These are phyloP conservation scores for Ophion ventricosus DNA, from an alignment of 2,888 invertebrate species.

Conservation along the genomic window DNA sequence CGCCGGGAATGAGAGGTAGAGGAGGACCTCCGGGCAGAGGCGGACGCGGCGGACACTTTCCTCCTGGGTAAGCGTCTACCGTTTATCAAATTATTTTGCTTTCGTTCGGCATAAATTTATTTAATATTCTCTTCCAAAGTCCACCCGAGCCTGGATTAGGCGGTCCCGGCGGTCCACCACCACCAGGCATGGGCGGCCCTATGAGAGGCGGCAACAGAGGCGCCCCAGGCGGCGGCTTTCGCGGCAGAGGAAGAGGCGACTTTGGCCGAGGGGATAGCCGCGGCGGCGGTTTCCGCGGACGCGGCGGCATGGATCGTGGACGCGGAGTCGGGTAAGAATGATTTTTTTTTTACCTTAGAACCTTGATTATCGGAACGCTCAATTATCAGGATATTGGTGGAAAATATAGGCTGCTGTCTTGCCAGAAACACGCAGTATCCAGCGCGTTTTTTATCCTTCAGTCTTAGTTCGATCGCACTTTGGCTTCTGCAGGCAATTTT, in stretches of 20 bases:
- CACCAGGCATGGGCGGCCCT: constrained; percentile 78
- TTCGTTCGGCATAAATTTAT: background rate
- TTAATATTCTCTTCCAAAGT: constrained; percentile 64
- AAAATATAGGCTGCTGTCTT: too few relatives aligned
- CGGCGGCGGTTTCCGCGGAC: constrained; percentile 79
- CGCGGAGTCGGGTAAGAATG: constrained; percentile 74
- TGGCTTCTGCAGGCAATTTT: too few relatives aligned
- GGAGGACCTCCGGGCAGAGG: constrained; percentile 81
- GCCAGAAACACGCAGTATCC: too few relatives aligned
- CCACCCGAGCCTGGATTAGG: constrained; percentile 79
- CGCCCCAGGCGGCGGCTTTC: constrained; percentile 75
- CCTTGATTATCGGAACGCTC: too few relatives aligned
- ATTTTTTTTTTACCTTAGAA: background rate
- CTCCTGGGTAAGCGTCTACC: constrained; percentile 76
- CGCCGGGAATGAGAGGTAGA: constrained; percentile 79
- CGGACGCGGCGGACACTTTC: constrained; percentile 80
- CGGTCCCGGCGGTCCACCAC: constrained; percentile 77
- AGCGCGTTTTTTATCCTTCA: too few relatives aligned
- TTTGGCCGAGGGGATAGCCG: constrained; percentile 83
- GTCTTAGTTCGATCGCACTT: too few relatives aligned
- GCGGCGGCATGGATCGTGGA: constrained; percentile 83
- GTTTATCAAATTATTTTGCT: background rate
- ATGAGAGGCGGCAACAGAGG: constrained; percentile 78
- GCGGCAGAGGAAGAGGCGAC: constrained; percentile 78
- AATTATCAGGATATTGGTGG: too few relatives aligned